phyloP scores from a whole-genome alignment of 2,797 vertebrate species.

The Cichlasoma orientale region DNA sequence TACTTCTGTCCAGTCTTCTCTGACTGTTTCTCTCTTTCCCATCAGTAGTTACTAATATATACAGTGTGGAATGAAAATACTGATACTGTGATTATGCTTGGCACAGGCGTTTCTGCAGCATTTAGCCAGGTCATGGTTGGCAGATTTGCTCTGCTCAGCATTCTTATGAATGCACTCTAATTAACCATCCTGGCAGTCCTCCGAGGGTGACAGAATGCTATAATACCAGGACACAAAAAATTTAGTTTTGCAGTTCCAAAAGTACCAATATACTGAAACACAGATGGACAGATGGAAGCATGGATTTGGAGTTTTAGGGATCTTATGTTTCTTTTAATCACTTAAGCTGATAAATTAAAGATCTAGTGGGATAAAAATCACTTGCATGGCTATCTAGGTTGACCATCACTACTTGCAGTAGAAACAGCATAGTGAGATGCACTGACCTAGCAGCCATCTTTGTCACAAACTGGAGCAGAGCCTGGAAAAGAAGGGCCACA shows the following conservation, averaged over 20 bases:
- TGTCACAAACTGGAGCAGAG: slow-evolving; percentile 87
- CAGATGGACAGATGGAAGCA: slow-evolving; percentile 2
- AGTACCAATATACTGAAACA: slow-evolving; percentile 7
- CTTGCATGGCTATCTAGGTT: not conserved
- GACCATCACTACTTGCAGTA: not conserved
- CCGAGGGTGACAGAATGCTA: slow-evolving; percentile 20
- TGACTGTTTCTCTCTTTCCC: not conserved
- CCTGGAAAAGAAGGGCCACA: slow-evolving; percentile 88
- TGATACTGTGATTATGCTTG: slow-evolving; percentile 6
- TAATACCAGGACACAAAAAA: slow-evolving; percentile 7
- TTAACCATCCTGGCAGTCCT: slow-evolving; percentile 26
- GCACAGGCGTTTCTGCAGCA: slow-evolving; percentile 11
- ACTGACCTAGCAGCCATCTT: slow-evolving; percentile 89
- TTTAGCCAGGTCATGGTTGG: slow-evolving; percentile 12
- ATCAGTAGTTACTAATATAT: not conserved
- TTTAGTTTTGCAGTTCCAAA: slow-evolving; percentile 5
- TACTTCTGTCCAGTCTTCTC: not conserved
- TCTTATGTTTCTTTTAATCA: not conserved
- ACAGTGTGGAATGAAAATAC: not conserved
- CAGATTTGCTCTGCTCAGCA: slow-evolving; percentile 13
- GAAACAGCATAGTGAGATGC: not conserved
- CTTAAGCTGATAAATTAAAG: not conserved
- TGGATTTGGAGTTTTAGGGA: slow-evolving; percentile 10
- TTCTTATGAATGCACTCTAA: slow-evolving; percentile 16
- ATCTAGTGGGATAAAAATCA: not conserved